Conservation (phyloP, 2,113 vertebrate genomes). For the Fulica atra region DNA sequence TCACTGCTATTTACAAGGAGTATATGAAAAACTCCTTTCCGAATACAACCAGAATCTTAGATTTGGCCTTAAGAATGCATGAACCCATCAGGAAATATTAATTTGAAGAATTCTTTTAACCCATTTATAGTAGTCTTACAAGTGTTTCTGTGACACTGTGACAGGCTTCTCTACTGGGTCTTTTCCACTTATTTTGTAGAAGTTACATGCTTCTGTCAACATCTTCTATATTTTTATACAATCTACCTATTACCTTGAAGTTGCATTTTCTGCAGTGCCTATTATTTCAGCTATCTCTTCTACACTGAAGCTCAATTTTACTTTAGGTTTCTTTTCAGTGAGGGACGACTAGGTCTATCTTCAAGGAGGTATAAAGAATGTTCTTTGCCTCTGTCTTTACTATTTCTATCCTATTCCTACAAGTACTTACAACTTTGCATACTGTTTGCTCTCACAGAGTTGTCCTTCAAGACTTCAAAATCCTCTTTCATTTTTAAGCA, state of each 20-base stretch:
- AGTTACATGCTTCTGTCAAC: neutral
- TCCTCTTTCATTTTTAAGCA: neutral
- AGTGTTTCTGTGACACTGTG: neutral
- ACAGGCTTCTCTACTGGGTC: neutral
- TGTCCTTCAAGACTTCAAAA: neutral
- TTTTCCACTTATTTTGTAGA: neutral
- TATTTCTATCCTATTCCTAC: neutral
- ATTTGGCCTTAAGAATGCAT: neutral
- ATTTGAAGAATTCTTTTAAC: neutral
- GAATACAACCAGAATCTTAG: neutral
- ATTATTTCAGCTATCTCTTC: neutral
- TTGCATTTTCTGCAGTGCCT: neutral
- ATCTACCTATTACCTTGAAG: neutral
- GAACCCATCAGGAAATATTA: neutral
- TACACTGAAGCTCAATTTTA: neutral
- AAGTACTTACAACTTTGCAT: neutral
- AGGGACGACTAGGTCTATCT: neutral
- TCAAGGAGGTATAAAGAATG: neutral
- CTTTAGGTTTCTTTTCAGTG: neutral
- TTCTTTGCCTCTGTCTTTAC: neutral
- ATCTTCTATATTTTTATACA: neutral
- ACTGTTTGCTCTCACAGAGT: neutral
- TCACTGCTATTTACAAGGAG: neutral
- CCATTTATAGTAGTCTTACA: accelerated
- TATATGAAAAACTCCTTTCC: neutral